phyloP scores from a whole-genome alignment of 35 echinoderm and acorn worm genomes.

The Apostichopus parvimensis region DNA sequence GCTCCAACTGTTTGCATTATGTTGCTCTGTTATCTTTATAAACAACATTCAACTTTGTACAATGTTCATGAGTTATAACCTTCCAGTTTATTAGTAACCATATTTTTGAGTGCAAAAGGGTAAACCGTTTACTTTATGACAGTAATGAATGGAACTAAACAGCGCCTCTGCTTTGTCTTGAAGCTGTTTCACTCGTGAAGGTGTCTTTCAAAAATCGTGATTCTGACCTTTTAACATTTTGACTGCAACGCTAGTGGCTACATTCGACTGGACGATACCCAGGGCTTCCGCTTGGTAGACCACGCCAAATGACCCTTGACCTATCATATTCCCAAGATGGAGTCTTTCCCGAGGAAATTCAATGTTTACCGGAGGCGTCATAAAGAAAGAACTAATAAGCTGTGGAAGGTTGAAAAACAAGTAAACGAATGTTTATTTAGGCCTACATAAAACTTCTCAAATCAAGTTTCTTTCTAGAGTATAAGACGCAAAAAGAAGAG shows the following conservation, averaged over 20 bases:
- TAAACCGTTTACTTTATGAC: no score
- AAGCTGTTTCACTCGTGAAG: not conserved
- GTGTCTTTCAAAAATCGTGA: no score
- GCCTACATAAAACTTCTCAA: no score
- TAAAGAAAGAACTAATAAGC: constrained; percentile 54
- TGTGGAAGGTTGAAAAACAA: constrained; percentile 3
- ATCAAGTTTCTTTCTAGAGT: no score
- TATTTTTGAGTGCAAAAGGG: no score
- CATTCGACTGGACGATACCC: constrained; percentile 49
- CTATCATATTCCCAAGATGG: constrained; percentile 45
- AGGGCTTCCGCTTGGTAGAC: constrained; percentile 63
- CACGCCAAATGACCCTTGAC: constrained; percentile 74
- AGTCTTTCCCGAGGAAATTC: constrained; percentile 65
- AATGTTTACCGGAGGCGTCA: constrained; percentile 22
- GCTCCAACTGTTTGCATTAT: no score
- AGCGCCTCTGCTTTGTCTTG: not conserved
- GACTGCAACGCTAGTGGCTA: constrained; percentile 62
- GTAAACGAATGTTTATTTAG: not conserved
- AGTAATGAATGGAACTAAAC: no score
- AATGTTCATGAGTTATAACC: no score
- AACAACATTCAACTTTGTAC: no score
- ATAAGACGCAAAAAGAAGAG: not conserved
- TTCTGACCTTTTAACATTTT: constrained; percentile 75
- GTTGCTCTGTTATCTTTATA: no score
- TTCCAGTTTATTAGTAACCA: no score